Evolutionary conservation across 2,888 invertebrate species (phyloP).

Genomic region (Spilarctia lutea): DNA sequence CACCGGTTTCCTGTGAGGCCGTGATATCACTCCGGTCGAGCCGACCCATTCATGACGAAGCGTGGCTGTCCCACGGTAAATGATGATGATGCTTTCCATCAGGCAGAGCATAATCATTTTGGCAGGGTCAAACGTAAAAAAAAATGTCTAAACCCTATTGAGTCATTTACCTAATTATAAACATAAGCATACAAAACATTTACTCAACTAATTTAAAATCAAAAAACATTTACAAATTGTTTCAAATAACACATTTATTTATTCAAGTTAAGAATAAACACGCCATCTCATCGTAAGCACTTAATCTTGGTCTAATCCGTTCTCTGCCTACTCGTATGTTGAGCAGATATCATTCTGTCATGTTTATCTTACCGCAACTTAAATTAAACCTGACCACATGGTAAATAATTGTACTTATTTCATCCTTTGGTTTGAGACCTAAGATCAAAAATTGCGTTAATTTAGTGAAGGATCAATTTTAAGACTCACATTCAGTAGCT

Average conservation of each 20-base stretch:
- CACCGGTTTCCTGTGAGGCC: too few relatives aligned
- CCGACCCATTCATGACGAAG: too few relatives aligned
- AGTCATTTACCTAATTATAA: too few relatives aligned
- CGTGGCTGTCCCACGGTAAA: too few relatives aligned
- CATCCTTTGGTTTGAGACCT: neutral
- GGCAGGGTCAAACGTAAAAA: too few relatives aligned
- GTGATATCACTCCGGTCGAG: too few relatives aligned
- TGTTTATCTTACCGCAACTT: conserved; percentile 4
- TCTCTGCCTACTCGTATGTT: conserved; percentile 6
- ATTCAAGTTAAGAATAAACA: neutral
- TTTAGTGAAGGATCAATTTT: neutral
- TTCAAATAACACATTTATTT: neutral
- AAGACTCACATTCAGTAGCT: too few relatives aligned
- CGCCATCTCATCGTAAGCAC: neutral
- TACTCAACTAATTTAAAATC: neutral
- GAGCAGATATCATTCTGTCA: conserved; percentile 6
- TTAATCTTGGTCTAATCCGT: conserved; percentile 15
- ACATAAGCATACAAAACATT: too few relatives aligned
- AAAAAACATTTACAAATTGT: neutral
- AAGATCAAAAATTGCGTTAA: neutral
- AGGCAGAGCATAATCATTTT: too few relatives aligned
- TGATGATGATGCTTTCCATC: too few relatives aligned
- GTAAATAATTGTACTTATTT: neutral
- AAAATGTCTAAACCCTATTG: too few relatives aligned
- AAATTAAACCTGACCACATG: conserved; percentile 9